These are phyloP conservation scores for Nicator chloris DNA, from an alignment of 2,113 vertebrate species.

Conservation along the genomic window DNA sequence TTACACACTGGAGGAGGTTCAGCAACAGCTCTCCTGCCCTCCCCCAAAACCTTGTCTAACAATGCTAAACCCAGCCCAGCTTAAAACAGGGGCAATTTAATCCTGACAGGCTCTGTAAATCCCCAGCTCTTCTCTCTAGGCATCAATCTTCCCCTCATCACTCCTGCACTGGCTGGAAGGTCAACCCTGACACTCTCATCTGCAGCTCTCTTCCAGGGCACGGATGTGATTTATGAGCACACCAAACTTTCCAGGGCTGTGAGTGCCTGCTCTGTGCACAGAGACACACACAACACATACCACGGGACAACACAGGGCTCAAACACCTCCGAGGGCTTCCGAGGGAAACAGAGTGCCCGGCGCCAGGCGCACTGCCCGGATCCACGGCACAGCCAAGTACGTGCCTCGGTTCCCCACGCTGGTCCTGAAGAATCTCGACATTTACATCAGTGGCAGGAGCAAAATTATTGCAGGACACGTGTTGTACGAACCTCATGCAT, in stretches of 20 bases:
- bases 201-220: constrained; percentile 21
- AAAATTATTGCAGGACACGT: constrained; percentile 33
- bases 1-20: not conserved
- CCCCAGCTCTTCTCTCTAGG: constrained; percentile 24
- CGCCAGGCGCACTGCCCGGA: rapidly evolving
- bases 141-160: constrained; percentile 44
- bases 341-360: rapidly evolving
- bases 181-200: constrained; percentile 44
- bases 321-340: not conserved
- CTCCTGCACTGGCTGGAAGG: constrained; percentile 34
- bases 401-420: not conserved
- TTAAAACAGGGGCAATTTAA: constrained; percentile 32
- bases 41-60: not conserved
- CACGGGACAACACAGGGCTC: rapidly evolving
- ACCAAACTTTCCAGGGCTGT: not conserved
- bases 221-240: not conserved
- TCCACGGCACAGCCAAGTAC: not conserved
- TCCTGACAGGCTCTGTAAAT: constrained; percentile 44
- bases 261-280: not conserved
- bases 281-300: not conserved
- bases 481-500: not conserved
- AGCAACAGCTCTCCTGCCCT: not conserved
- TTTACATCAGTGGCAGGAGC: not conserved
- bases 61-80: not conserved
- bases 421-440: not conserved